These are phyloP conservation scores for Herpailurus yagouaroundi DNA, from an alignment of 2,113 vertebrate genomes.

Conservation along the genomic window DNA sequence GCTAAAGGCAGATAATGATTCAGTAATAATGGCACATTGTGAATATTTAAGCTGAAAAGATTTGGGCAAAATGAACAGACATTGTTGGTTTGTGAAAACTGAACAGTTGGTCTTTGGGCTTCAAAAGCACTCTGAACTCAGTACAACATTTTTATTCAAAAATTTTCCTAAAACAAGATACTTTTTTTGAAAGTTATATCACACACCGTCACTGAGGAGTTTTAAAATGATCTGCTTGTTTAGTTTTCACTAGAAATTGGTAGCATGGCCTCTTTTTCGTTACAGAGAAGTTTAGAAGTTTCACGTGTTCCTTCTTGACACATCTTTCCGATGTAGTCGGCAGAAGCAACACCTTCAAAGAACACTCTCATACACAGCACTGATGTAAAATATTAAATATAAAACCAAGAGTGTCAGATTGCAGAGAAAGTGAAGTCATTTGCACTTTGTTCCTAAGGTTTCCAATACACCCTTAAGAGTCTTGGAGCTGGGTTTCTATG, in stretches of 20 bases:
- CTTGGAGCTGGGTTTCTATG: conserved; percentile 78
- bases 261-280: conserved; percentile 52
- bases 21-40: conserved; percentile 95
- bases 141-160: conserved; percentile 82
- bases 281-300: conserved; percentile 72
- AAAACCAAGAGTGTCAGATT: conserved; percentile 80
- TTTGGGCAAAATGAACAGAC: conserved; percentile 90
- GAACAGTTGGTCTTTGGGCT: conserved; percentile 88
- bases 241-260: conserved; percentile 76
- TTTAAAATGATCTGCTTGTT: conserved; percentile 70
- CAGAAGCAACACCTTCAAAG: conserved; percentile 79
- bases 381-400: conserved; percentile 82
- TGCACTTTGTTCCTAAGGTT: conserved; percentile 81
- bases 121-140: conserved; percentile 83
- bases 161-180: conserved; percentile 78
- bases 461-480: conserved; percentile 74
- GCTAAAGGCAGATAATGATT: conserved; percentile 96
- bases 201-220: conserved; percentile 59
- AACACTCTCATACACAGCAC: conserved; percentile 75
- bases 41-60: conserved; percentile 92
- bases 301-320: conserved; percentile 56
- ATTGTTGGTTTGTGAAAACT: conserved; percentile 89
- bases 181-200: conserved; percentile 71
- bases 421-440: conserved; percentile 80
- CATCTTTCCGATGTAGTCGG: conserved; percentile 79